phyloP scores from a whole-genome alignment of 2,797 vertebrate species.

The Helostoma temminkii region DNA sequence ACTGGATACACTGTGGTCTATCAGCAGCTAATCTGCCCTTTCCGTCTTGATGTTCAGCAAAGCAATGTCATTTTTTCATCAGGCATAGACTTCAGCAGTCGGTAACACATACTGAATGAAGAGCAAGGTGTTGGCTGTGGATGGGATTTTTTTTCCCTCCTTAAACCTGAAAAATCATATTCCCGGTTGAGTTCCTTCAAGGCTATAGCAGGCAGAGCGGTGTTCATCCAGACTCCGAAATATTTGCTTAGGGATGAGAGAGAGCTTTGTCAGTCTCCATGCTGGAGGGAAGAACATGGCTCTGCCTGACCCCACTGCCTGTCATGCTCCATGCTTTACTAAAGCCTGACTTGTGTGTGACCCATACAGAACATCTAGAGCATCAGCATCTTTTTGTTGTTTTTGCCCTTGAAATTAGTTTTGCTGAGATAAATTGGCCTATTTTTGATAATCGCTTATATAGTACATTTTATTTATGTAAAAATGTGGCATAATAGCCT shows the following conservation, averaged over 20 bases:
- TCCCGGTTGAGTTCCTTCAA: slow-evolving; percentile 9
- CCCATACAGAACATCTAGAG: slow-evolving; percentile 24
- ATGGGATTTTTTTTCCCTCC: slow-evolving; percentile 34
- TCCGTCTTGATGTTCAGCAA: not conserved
- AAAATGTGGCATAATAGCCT: slow-evolving; percentile 13
- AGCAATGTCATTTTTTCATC: slow-evolving; percentile 10
- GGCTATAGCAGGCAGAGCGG: slow-evolving; percentile 17
- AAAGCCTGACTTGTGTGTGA: slow-evolving; percentile 27
- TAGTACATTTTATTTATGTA: not conserved
- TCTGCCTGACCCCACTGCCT: slow-evolving; percentile 29
- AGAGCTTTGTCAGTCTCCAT: slow-evolving; percentile 25
- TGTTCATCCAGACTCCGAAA: slow-evolving; percentile 35
- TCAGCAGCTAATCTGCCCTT: slow-evolving; percentile 11
- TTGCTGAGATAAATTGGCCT: not conserved
- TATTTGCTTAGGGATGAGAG: slow-evolving; percentile 40
- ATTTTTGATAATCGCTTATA: slow-evolving; percentile 3
- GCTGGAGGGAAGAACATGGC: slow-evolving; percentile 1
- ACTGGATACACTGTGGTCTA: not conserved
- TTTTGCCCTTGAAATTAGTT: slow-evolving; percentile 7
- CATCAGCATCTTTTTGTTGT: slow-evolving; percentile 8
- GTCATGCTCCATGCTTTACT: slow-evolving; percentile 18
- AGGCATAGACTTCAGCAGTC: not conserved
- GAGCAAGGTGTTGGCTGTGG: slow-evolving; percentile 1
- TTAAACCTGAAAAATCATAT: slow-evolving; percentile 32
- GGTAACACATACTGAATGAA: slow-evolving; percentile 10